phyloP scores from a whole-genome alignment of 37 sponge, comb jelly and placozoan genomes.

The Crambe crambe region DNA sequence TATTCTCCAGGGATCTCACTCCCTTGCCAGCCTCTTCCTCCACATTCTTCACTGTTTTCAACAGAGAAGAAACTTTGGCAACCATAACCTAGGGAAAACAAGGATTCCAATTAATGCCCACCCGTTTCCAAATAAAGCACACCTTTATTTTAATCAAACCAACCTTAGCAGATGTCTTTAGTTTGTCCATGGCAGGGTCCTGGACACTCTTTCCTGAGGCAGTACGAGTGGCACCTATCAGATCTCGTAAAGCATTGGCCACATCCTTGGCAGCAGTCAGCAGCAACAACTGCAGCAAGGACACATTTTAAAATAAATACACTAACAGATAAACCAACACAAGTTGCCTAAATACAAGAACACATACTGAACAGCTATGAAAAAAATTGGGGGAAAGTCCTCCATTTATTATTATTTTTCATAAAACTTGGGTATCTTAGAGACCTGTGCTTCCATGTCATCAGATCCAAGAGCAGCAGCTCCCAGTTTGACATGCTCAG shows the following conservation, averaged over 20 bases:
- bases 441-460: conserved; percentile 86
- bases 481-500: conserved; percentile 82
- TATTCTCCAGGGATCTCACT: conserved; percentile 83
- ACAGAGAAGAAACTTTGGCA: conserved; percentile 75
- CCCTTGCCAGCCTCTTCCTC: conserved; percentile 90
- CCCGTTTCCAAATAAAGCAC: neutral
- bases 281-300: conserved; percentile 41
- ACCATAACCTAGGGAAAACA: conserved; percentile 65
- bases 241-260: conserved; percentile 77
- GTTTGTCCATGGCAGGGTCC: conserved; percentile 84
- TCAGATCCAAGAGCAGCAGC: conserved; percentile 84
- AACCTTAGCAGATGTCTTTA: conserved; percentile 91
- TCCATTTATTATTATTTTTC: neutral
- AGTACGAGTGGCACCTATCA: conserved; percentile 81
- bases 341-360: neutral
- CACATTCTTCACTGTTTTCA: conserved; percentile 97
- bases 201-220: conserved; percentile 90
- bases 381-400: too few species aligned
- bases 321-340: neutral
- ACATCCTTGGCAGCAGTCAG: conserved; percentile 95
- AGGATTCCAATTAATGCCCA: neutral
- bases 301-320: neutral
- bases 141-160: too few species aligned
- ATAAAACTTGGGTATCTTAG: neutral
- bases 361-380: neutral